Percentiles rank a stretch among this genome's conserved stretches.
These are phyloP conservation scores for Notechis scutatus DNA, from an alignment of 2,113 vertebrate genomes.

Conservation along the genomic window DNA sequence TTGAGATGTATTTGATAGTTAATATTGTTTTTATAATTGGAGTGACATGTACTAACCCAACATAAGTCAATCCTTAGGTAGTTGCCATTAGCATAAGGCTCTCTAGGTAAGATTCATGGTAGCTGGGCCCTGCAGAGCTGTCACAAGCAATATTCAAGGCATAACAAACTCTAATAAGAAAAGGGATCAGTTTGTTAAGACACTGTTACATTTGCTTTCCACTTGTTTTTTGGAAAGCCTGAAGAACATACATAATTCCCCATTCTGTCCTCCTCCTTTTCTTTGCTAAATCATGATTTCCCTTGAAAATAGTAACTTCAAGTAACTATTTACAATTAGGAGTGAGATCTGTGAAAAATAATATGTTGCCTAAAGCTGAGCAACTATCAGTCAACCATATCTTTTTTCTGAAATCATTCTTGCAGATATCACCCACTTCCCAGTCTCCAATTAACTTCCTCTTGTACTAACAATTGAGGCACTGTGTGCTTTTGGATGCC, in stretches of 20 bases:
- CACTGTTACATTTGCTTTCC: background rate
- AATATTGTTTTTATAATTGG: background rate
- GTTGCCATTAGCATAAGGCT: background rate
- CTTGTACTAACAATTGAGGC: conserved; percentile 32
- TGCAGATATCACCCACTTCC: conserved; percentile 45
- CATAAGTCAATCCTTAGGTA: background rate
- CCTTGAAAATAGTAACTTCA: conserved; percentile 36
- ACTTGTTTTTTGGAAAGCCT: background rate
- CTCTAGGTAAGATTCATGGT: background rate
- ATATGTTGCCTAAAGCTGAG: conserved; percentile 53
- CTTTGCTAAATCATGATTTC: background rate
- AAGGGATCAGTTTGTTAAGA: background rate
- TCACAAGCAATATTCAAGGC: background rate
- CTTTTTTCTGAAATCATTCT: conserved; percentile 22
- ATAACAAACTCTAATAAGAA: background rate
- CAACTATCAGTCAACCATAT: conserved; percentile 52
- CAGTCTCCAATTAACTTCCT: conserved; percentile 52
- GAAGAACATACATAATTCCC: background rate
- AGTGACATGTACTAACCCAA: background rate
- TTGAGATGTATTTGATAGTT: background rate
- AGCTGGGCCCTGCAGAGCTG: background rate
- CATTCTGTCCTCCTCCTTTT: background rate
- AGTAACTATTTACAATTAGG: conserved; percentile 61
- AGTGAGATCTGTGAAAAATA: conserved; percentile 56
- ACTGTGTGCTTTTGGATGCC: background rate